A percentile compares a stretch with the other conserved stretches of the same genome.
These are phyloP conservation scores for Glareola pratincola DNA, from an alignment of 2,113 vertebrate species.

Conservation along the genomic window DNA sequence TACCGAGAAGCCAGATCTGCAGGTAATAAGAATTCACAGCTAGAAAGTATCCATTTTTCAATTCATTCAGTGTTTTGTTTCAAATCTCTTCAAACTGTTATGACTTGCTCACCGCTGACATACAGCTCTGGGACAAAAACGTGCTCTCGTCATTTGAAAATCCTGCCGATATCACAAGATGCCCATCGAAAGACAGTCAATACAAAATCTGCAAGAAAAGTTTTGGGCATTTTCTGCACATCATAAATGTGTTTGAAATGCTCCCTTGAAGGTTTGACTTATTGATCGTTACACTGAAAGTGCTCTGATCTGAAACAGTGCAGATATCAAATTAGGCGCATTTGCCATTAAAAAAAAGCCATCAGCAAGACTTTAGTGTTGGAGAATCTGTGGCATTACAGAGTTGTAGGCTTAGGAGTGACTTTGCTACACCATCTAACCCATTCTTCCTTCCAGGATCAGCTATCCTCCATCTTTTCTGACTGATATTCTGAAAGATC, in stretches of 20 bases:
- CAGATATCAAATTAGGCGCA: background rate
- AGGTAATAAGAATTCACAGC: background rate
- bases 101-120: background rate
- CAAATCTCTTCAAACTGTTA: background rate
- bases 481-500: background rate
- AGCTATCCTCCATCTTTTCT: background rate
- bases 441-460: background rate
- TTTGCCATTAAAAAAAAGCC: background rate
- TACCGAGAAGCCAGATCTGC: background rate
- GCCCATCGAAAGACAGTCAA: background rate
- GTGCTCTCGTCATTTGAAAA: background rate
- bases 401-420: background rate
- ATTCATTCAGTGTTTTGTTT: background rate
- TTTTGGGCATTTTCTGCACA: background rate
- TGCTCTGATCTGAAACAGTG: background rate
- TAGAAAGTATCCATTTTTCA: background rate
- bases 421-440: background rate
- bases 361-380: background rate
- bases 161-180: background rate
- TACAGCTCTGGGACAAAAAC: background rate
- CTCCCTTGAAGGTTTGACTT: background rate
- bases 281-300: background rate
- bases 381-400: background rate
- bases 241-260: background rate
- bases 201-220: background rate